Evolutionary conservation across 2,113 vertebrate species (phyloP).

Genomic region (Ophiodon elongatus): DNA sequence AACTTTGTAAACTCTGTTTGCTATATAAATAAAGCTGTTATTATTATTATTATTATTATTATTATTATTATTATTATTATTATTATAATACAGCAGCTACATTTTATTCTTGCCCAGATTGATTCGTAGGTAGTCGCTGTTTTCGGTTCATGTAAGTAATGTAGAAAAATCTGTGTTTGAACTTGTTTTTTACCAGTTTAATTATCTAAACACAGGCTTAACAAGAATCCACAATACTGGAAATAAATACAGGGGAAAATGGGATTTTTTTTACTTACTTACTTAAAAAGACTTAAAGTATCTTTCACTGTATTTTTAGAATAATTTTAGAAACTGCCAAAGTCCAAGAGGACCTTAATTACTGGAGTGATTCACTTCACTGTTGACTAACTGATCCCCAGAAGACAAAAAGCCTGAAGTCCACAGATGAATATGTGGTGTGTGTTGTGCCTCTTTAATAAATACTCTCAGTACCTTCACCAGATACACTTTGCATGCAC

Average conservation of each 20-base stretch:
- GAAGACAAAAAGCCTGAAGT: not conserved
- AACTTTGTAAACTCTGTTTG: no score
- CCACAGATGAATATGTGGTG: not conserved
- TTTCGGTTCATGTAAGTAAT: no score
- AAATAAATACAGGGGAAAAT: not conserved
- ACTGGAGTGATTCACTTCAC: not conserved
- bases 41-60: no score
- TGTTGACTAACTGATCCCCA: not conserved
- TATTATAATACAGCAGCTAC: no score
- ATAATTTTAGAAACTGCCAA: not conserved
- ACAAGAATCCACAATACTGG: not conserved
- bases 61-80: no score
- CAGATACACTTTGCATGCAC: constrained; percentile 92
- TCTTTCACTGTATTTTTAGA: not conserved
- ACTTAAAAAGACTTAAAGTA: not conserved
- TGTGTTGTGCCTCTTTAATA: not conserved
- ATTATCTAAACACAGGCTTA: no score
- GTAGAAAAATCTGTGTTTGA: no score
- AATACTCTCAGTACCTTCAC: constrained; percentile 87
- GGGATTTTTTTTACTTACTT: no score
- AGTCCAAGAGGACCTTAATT: not conserved
- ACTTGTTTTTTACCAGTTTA: no score
- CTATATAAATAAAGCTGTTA: no score
- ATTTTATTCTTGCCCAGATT: no score
- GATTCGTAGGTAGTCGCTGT: no score